Evolutionary conservation across 2,888 invertebrate genomes (phyloP).

Genomic region (Acleris laterana): DNA sequence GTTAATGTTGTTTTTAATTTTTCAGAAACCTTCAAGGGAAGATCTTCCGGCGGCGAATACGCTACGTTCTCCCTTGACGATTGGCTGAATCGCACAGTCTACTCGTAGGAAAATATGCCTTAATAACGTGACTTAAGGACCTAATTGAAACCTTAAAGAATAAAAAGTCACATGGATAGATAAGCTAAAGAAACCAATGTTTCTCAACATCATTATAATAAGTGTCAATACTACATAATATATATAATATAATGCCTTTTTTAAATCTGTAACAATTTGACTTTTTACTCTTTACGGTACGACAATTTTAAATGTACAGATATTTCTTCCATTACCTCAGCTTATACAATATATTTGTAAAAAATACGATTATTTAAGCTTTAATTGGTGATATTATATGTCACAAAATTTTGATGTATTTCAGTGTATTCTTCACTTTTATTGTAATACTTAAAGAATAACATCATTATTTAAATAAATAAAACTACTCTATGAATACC

Average conservation of each 20-base stretch:
- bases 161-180: conserved; percentile 1
- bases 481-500: too few species aligned
- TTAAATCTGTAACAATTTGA: neutral
- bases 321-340: conserved; percentile 35
- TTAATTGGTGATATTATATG: conserved; percentile 41
- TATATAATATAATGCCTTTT: neutral
- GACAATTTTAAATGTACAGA: conserved; percentile 21
- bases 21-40: conserved; percentile 92
- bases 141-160: conserved; percentile 12
- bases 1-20: conserved; percentile 45
- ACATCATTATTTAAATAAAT: too few species aligned
- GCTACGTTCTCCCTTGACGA: conserved; percentile 95
- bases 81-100: conserved; percentile 95
- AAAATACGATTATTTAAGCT: conserved; percentile 19
- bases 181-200: neutral
- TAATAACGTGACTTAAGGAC: conserved; percentile 29
- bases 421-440: conserved; percentile 21
- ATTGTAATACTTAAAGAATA: neutral
- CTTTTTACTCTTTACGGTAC: conserved; percentile 17
- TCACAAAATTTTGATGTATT: conserved; percentile 47
- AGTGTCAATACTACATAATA: neutral
- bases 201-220: neutral
- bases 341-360: conserved; percentile 14
- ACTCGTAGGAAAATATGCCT: conserved; percentile 84
- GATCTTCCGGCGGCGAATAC: conserved; percentile 87